Evolutionary conservation across 1,140 invertebrate species (phyloP).

Genomic region (Zaprionus ornatus): DNA sequence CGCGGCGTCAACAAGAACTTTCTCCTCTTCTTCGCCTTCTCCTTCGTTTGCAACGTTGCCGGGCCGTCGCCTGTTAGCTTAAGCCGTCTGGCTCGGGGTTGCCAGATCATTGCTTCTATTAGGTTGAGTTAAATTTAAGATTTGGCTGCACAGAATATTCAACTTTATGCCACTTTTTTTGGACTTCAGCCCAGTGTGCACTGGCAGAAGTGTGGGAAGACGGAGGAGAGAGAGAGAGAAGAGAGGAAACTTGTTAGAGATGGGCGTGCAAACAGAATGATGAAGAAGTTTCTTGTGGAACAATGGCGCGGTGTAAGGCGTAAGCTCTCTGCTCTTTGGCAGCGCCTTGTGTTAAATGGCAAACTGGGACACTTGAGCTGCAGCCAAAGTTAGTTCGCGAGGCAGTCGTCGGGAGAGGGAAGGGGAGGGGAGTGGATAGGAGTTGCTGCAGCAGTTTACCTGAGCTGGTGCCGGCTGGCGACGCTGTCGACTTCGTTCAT

Average conservation of each 20-base stretch:
- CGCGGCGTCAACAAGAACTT: too few relatives aligned
- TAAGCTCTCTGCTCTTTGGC: constrained; percentile 18
- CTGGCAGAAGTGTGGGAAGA: too few relatives aligned
- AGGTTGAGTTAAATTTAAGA: too few relatives aligned
- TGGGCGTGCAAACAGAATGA: constrained; percentile 59
- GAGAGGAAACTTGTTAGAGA: not conserved
- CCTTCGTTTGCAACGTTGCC: too few relatives aligned
- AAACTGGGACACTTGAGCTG: constrained; percentile 81
- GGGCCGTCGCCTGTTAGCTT: too few relatives aligned
- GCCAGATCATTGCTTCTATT: too few relatives aligned
- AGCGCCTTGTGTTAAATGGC: constrained; percentile 63
- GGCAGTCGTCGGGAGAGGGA: not conserved
- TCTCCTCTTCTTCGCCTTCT: too few relatives aligned
- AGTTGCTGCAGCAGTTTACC: not conserved
- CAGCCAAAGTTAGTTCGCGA: constrained; percentile 66
- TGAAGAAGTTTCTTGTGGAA: constrained; percentile 64
- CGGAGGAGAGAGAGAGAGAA: not conserved
- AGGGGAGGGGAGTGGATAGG: not conserved
- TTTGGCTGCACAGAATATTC: too few relatives aligned
- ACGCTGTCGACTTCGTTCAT: not conserved
- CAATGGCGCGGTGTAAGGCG: constrained; percentile 20
- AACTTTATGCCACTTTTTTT: too few relatives aligned
- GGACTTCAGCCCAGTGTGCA: too few relatives aligned
- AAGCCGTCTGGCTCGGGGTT: too few relatives aligned
- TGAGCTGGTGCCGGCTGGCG: not conserved